These are phyloP conservation scores for Otocyon megalotis DNA, from an alignment of 2,113 vertebrate species.

Conservation along the genomic window DNA sequence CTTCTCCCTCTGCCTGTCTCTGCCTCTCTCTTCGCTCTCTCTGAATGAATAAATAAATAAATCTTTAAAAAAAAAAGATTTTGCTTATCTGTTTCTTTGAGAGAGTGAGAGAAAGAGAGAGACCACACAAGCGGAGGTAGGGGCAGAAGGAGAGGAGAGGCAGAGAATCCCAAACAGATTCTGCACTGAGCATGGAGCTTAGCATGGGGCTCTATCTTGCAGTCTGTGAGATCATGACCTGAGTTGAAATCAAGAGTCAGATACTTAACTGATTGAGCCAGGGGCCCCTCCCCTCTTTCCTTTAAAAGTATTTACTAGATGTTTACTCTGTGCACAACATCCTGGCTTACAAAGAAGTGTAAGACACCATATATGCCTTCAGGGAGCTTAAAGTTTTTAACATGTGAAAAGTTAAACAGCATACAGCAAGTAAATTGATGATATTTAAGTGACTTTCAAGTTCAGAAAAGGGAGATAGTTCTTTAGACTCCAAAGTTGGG, in stretches of 20 bases:
- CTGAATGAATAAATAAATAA: too few relatives aligned
- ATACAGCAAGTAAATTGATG: neutral
- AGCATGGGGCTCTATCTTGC: neutral
- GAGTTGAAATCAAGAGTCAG: neutral
- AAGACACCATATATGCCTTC: neutral
- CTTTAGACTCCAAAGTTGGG: neutral
- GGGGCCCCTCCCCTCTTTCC: neutral
- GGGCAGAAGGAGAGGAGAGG: neutral
- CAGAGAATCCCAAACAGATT: neutral
- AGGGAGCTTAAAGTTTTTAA: neutral
- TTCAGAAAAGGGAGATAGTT: neutral
- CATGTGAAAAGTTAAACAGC: neutral
- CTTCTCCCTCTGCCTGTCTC: too few relatives aligned
- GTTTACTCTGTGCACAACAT: neutral
- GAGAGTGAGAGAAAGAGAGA: neutral
- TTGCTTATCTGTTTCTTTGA: neutral
- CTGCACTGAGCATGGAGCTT: neutral
- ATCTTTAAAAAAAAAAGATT: too few relatives aligned
- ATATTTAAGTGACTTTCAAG: neutral
- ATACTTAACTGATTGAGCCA: neutral
- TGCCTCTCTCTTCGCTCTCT: too few relatives aligned
- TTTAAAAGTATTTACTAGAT: conserved; percentile 28
- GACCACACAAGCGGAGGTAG: neutral
- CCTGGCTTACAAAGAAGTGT: neutral
- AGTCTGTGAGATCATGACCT: neutral